Evolutionary conservation across 2,888 invertebrate species (phyloP), one percentile per base, ranked within the genome.

Genomic region (Nomada flava): DNA sequence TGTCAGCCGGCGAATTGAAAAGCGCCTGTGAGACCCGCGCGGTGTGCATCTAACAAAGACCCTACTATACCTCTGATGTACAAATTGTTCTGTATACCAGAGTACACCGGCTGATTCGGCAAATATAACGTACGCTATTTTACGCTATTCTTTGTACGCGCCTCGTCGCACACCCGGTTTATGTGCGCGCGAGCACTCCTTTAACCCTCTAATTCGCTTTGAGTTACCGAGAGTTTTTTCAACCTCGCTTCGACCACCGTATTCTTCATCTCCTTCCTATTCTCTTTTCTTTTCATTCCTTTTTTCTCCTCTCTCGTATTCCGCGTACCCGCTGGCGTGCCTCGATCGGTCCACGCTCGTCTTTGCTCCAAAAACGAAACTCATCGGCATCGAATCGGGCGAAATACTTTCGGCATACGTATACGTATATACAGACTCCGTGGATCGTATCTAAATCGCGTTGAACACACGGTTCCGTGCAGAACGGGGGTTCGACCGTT

Each of bases 1-100:
- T 60, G 76, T 70, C 65, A 60, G 70, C 59, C 59, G 60, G 15
- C 75, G 76, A 71, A 72, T 23, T 81, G 81, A 81, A 81, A 82
- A 69, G 82, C 76, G 71, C 67, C 63, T 59, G 55, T 72, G 71
- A 73, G 65, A 65, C 36, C 65, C 60, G 52, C 60, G 44, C 62
- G 47, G 26, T 53, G 65, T 53, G 44, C 53, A 50, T 5, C 47
- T 53, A 71, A 81, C 82, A 83, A 83, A 76, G 71, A 83, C 50
- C 81, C 50, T 67, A 60, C 47, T 47, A 29, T 76, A 79, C 75
- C 69, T 82, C 81, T 69, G 65, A 72, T 62, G 69, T 63, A 55
- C 64, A 64, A 73, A 83, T 83, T 76, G 78, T 82, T 60, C 65
- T 36, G 72, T 63, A 52, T 57, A 75, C 64, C 68, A 62, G 26